Conservation (phyloP, 2,797 vertebrate genomes). For the Masticophis lateralis region DNA sequence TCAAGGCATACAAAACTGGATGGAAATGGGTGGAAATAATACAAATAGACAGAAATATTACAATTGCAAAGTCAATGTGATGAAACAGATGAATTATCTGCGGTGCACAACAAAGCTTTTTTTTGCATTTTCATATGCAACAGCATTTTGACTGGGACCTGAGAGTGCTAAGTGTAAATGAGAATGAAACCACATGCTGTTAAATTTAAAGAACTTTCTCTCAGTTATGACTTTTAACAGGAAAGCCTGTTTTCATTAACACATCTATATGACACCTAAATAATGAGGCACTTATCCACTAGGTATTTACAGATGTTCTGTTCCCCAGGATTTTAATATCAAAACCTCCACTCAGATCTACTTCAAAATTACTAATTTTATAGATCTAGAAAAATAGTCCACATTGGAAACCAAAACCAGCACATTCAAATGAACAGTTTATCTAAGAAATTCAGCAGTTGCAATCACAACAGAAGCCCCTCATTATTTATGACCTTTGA, state of each 20-base stretch:
- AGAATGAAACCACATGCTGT: conserved; percentile 16
- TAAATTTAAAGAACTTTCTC: conserved; percentile 11
- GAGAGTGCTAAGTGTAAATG: conserved; percentile 7
- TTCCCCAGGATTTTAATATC: background rate
- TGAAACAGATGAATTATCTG: background rate
- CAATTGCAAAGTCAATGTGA: background rate
- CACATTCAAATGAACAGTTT: conserved; percentile 3
- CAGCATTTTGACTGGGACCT: conserved; percentile 5
- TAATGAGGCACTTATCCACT: background rate
- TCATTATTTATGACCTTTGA: conserved; percentile 13
- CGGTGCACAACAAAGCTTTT: background rate
- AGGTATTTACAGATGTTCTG: background rate
- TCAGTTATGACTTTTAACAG: background rate
- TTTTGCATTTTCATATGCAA: conserved; percentile 15
- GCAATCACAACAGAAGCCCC: background rate
- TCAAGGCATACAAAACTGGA: background rate
- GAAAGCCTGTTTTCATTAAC: conserved; percentile 2
- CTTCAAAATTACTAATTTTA: conserved; percentile 44
- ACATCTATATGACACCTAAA: background rate
- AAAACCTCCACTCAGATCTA: conserved; percentile 46
- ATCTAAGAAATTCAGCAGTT: background rate
- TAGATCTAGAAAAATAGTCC: conserved; percentile 39
- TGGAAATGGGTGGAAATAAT: background rate
- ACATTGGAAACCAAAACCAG: background rate
- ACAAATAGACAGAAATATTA: background rate